Evolutionary conservation across 2,113 vertebrate species (phyloP).

Genomic region (Neomonachus schauinslandi): DNA sequence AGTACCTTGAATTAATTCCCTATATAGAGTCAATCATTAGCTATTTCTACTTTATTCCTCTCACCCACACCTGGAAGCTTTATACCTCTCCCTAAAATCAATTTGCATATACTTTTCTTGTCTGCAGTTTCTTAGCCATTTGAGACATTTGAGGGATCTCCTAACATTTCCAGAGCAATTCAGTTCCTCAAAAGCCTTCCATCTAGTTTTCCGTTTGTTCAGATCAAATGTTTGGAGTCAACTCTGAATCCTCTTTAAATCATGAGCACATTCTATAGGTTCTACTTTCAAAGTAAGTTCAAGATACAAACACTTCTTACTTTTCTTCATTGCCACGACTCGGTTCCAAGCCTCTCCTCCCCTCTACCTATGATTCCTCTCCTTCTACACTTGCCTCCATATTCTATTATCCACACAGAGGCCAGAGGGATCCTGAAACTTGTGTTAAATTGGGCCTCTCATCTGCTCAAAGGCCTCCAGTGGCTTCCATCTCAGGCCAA

Average conservation of each 20-base stretch:
- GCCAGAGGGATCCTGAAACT: background rate
- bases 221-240: background rate
- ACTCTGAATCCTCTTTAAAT: background rate
- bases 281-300: background rate
- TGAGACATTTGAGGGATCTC: background rate
- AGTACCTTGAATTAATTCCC: background rate
- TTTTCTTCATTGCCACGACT: background rate
- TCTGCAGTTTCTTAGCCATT: background rate
- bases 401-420: background rate
- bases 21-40: background rate
- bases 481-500: background rate
- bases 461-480: background rate
- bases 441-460: background rate
- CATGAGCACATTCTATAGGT: background rate
- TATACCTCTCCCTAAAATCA: background rate
- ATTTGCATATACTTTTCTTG: background rate
- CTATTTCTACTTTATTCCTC: background rate
- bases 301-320: background rate
- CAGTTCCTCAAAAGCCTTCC: background rate
- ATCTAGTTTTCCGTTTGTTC: background rate
- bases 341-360: background rate
- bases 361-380: background rate
- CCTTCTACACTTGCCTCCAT: background rate
- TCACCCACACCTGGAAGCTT: background rate
- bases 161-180: slow-evolving; percentile 17